Evolutionary conservation across 92 coral and sea anemone genomes (phyloP), one percentile per base, ranked within the genome.

Genomic region (Siderastrea radians): DNA sequence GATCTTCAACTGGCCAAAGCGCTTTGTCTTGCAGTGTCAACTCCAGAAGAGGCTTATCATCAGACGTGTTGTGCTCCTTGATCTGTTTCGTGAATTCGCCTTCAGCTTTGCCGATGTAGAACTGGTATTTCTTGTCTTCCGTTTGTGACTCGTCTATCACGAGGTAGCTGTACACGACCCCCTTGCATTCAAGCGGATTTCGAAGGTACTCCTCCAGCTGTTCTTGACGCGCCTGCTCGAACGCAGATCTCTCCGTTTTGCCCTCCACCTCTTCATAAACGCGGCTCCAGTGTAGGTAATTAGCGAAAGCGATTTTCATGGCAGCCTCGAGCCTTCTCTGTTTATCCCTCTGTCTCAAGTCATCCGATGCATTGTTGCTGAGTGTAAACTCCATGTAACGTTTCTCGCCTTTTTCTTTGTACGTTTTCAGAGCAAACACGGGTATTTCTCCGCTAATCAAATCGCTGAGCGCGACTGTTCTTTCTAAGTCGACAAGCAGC

Each of bases 111-210:
- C 98, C 98, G 47, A 95, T 84, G 88, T 80, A 93, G 54, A 89
- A 68, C 79, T 95, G 98, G 63, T 89, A 82, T 43, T 89, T 90
- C 73, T 84, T 71, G 55, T 95, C 95, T 4, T 77, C 93, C 46
- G 83, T 82, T 54, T 79, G 74, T 2, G 81, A 68, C 38, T 80
- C 88, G 72, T 92, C 91, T 49, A 88, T 75, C 80, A 95, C 90
- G 59, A 90, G 92, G 66, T 89, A 95, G 66, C 81, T 84, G 14
- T 93, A 95, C 38, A 95, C 84, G 43, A 95, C 88, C 67, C 96
- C 98, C 80, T 86, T 86, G 81, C 92, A 80, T 77, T 91, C 92
- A 48, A 93, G 90, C 63, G 98, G 96, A 75, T 95, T 93, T 46
- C 92, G 89, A 17, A 91, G 90, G 77, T 86, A 95, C 55, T 84